phyloP scores from a whole-genome alignment of 2,797 vertebrate species.

The Pseudotriccus pelzelni region DNA sequence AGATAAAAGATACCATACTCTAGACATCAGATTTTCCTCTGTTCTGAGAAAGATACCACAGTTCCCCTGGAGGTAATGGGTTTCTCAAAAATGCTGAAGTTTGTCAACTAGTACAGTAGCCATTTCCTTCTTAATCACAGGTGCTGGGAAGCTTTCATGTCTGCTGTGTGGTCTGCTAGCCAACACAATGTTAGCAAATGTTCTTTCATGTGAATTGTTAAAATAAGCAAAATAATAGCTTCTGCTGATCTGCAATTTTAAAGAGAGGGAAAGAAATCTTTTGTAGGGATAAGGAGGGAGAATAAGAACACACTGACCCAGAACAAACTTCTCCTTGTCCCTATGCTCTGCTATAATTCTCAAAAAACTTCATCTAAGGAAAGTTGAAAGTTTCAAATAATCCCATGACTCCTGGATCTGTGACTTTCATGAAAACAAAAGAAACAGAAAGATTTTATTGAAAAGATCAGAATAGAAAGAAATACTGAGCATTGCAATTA shows the following conservation, averaged over 20 bases:
- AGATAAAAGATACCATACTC: conserved; percentile 40
- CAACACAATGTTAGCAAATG: neutral
- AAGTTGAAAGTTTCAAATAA: neutral
- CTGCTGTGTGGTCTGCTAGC: neutral
- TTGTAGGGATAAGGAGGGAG: neutral
- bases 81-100: neutral
- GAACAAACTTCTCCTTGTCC: neutral
- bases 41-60: conserved; percentile 22
- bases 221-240: neutral
- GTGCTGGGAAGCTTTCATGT: neutral
- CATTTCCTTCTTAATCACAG: neutral
- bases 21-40: conserved; percentile 10
- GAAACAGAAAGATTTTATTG: neutral
- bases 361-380: neutral
- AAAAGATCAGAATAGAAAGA: neutral
- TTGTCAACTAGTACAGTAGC: neutral
- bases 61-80: neutral
- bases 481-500: neutral
- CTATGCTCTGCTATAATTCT: neutral
- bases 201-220: neutral
- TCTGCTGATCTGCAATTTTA: neutral
- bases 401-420: neutral
- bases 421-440: neutral
- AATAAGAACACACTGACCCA: neutral
- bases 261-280: neutral